Base-by-base conservation (phyloP, 1,140 invertebrate genomes). In the Zaprionus inermis region DNA sequence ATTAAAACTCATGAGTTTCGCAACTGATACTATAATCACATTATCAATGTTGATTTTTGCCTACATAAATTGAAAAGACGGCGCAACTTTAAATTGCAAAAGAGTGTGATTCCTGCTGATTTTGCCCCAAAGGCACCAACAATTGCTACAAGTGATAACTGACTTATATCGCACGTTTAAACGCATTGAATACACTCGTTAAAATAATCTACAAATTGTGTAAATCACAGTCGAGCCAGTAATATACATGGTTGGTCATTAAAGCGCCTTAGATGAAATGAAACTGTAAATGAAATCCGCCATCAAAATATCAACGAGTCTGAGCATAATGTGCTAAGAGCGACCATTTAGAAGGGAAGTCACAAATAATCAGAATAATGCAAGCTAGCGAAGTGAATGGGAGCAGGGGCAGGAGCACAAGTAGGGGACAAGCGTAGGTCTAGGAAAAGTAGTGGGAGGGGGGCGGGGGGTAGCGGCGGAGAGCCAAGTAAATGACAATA, bases 11-110 rank as follows among this genome's bases (percentile, higher is more conserved):
- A 80, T 80, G 81, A 84, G 71, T 78, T 80, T 79, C 78, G 77
- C 85, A 80, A 88, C 88, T 88, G 84, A 88, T 88, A 80, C 52
- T 74, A 72, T 79, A 84, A 88, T 88, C 80, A 89, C 89, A 89
- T 83, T 80, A 72, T 80, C 71, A 51, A 51, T 69, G 46, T 59
- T 60, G 41, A 64, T 32, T 41, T 72, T 75, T 72, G 6, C 6
- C n/a, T 16, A 9, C 2, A 9, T 7, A 44, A 38, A n/a, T 7
- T 46, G 18, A 49, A 22, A 38, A 38, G 11, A 12, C 0, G 4
- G 4, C 36, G 9, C 11, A 12, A n/a, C 11, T 38, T 38, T 38
- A 5, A 32, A 9, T 32, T 16, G 7, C 12, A 38, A 38, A 14
- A 5, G 12, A 38, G 14, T 38, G 12, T 5, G 36, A n/a, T 38